Base-by-base conservation (phyloP, 2,888 invertebrate genomes). In the Limenitis camilla region DNA sequence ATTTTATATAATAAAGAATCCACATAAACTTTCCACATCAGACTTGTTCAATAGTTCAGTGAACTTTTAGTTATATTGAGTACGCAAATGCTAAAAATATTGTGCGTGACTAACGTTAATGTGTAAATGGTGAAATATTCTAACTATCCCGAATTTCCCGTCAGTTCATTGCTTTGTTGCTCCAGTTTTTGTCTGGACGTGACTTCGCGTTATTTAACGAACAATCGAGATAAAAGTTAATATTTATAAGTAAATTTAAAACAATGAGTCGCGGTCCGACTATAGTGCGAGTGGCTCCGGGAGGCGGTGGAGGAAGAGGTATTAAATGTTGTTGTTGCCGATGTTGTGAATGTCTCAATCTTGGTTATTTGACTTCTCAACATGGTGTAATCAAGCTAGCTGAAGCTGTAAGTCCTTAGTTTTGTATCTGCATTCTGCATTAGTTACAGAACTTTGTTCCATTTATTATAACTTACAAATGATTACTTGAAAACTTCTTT, bases 291-390 rank as follows among this genome's bases (percentile, higher is more conserved):
- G 79, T 89, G 58, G 71, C 74, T 11, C 84, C 86, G 2, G 69
- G 73, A 8, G 75, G 72, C 5, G 58, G 64, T 8, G 72, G 81
- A 2, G 73, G 77, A 2, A 80, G 86, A 38, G 92, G 93, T 44
- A 85, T 92, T 55, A 90, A 91, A 67, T 91, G 94, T 68, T 94
- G 93, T 61, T 92, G 92, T 71, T 93, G 92, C 68, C 85, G 91
- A 55, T 92, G 95, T 68, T 95, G 93, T 68, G 92, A 94, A 11
- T 95, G 95, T 71, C 80, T 96, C 51, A 92, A 95, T 74, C 88
- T 95, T 48, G 91, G 91, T 39, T 94, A 95, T 73, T 78, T 95
- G 9, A 91, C 91, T 40, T 91, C 92, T 1, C 89, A 91, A 60
- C 90, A 92, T 35, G 96, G 96, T 11, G 72, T 94, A 30, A 81